Evolutionary conservation across 2,797 vertebrate species (phyloP), one percentile per base, ranked within the genome.

Genomic region (Enteromius radiatus): DNA sequence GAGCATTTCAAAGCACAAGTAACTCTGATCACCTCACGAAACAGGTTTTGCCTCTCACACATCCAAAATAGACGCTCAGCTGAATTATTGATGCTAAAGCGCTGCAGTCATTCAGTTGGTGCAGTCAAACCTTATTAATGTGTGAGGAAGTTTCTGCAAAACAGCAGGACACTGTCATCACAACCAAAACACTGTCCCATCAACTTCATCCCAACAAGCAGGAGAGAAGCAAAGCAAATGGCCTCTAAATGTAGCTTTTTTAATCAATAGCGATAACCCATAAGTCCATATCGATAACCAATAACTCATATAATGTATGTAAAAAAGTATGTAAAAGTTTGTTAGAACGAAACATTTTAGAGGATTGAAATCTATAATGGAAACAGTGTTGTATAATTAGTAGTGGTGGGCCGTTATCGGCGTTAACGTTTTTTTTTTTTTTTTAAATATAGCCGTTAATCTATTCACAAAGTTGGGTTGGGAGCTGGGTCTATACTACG

Each of bases 1-100:
- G 71, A 38, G 14, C 8, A 23, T 63, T 81, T 74, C 28, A 59
- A 52, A n/a, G 21, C 33, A 82, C 59, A 65, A 19, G 5, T 26
- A 61, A 73, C 41, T 80, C 28, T 63, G 41, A 64, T 49, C 43
- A 47, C 68, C 43, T 26, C 43, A 63, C 56, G 6, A 23, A 28
- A 38, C 59, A 74, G 80, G 43, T 38, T 74, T 59, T 71, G 36
- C 14, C 70, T 45, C 28, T 75, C 63, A n/a, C 64, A 59, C 65
- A 64, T 70, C 74, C 45, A 78, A 84, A 84, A 84, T 81, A 81
- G 79, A 63, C 80, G 36, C 38, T 56, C 9, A 3, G 64, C 49
- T 83, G 59, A 86, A 86, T 84, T 84, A 81, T 78, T 81, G 74
- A 85, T 78, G 63, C 10, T 38, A 76, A 78, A 83, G 9, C 65